Percentiles rank a stretch among this genome's conserved stretches.
Conservation (phyloP, 2,888 invertebrate genomes). For the Pachycephus smyrnensis region DNA sequence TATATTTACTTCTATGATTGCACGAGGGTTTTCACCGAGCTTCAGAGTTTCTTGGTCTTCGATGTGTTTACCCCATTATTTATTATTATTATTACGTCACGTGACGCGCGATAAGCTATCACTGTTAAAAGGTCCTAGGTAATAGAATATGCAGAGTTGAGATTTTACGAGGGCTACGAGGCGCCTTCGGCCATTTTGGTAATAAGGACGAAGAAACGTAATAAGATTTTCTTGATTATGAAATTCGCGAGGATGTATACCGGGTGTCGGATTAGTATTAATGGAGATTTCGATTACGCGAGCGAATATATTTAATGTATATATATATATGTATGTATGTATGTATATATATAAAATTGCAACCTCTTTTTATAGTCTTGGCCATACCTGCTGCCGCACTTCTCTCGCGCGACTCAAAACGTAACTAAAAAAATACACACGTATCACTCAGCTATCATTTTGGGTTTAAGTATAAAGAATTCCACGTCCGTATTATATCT, state of each 20-base stretch:
- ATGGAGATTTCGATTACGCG: not conserved
- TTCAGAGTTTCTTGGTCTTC: not conserved
- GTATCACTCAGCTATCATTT: not conserved
- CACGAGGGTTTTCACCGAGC: not conserved
- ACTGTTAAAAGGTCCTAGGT: no score
- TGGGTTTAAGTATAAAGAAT: not conserved
- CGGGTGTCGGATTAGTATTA: not conserved
- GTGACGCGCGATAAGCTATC: not conserved
- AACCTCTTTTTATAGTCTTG: not conserved
- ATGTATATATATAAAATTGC: not conserved
- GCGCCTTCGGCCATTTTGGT: not conserved
- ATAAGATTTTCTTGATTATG: not conserved
- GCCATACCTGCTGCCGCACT: not conserved
- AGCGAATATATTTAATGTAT: not conserved
- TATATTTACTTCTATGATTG: not conserved
- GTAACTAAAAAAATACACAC: not conserved
- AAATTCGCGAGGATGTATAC: not conserved
- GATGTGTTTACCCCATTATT: not conserved
- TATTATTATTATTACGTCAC: not conserved
- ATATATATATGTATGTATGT: not conserved
- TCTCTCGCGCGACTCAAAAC: not conserved
- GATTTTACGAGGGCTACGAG: not conserved
- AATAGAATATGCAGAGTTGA: not conserved
- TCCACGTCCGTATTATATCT: conserved; percentile 20
- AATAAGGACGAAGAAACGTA: not conserved